A percentile compares a stretch with the other conserved stretches of the same genome.
phyloP scores from a whole-genome alignment of 2,797 vertebrate genomes.

The Etheostoma perlongum region DNA sequence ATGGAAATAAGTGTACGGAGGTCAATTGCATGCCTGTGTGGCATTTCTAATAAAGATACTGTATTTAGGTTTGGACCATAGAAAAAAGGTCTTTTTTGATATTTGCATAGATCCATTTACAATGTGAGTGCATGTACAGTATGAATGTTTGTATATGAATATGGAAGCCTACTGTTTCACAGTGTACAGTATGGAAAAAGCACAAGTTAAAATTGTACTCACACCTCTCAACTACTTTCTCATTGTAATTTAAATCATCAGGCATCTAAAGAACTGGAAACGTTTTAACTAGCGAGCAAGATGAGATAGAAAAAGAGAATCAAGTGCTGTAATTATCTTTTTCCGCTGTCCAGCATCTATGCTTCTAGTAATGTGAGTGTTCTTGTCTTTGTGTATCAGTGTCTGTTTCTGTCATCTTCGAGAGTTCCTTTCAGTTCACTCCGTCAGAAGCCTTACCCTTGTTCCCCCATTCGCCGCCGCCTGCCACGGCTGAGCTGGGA shows the following conservation, averaged over 20 bases:
- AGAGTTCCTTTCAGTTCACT: conserved; percentile 75
- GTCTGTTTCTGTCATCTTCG: conserved; percentile 67
- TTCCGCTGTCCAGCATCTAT: conserved; percentile 31
- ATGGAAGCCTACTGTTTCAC: neutral
- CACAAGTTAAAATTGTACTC: neutral
- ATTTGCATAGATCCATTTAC: conserved; percentile 53
- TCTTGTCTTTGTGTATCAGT: conserved; percentile 13
- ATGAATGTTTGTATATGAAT: conserved; percentile 20
- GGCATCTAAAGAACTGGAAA: conserved; percentile 11
- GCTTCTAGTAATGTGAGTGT: conserved; percentile 29
- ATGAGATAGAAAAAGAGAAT: neutral
- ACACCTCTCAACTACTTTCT: neutral
- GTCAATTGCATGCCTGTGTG: conserved; percentile 70
- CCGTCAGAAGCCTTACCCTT: conserved; percentile 64
- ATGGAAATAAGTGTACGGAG: conserved; percentile 39
- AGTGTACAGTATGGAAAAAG: neutral
- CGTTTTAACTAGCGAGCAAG: neutral
- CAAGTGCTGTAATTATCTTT: neutral
- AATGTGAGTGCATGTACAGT: conserved; percentile 5
- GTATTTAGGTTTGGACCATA: conserved; percentile 45
- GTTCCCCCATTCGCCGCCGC: conserved; percentile 69
- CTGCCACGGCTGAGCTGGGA: conserved; percentile 75
- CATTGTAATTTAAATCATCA: conserved; percentile 3
- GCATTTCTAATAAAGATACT: conserved; percentile 63
- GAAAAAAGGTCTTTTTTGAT: conserved; percentile 33